A percentile compares a stretch with the other conserved stretches of the same genome.
Evolutionary conservation across 2,888 invertebrate species (phyloP).

Genomic region (Strigamia maritima): DNA sequence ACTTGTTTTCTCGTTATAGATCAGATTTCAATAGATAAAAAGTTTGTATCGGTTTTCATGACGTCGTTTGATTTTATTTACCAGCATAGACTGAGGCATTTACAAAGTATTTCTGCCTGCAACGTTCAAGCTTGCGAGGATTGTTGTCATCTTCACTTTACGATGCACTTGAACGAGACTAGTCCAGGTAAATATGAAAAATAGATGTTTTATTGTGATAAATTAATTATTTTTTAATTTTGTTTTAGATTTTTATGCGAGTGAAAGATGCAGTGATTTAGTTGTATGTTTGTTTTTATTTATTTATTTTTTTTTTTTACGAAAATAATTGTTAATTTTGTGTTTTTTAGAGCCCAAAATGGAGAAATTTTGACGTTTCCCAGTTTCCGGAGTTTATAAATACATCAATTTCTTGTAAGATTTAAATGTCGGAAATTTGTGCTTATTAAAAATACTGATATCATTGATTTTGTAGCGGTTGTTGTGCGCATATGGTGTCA

Average conservation of each 20-base stretch:
- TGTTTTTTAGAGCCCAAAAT: slow-evolving; percentile 38
- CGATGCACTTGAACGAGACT: slow-evolving; percentile 3
- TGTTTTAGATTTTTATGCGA: slow-evolving; percentile 6
- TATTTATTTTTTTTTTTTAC: neutral
- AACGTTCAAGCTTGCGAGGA: neutral
- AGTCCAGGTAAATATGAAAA: slow-evolving; percentile 6
- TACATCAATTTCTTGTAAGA: slow-evolving; percentile 34
- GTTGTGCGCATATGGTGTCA: slow-evolving; percentile 15
- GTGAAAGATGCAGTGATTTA: slow-evolving; percentile 6
- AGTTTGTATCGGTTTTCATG: neutral
- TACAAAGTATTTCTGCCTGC: slow-evolving; percentile 25
- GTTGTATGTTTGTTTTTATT: neutral
- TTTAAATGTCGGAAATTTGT: neutral
- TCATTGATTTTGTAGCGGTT: slow-evolving; percentile 6
- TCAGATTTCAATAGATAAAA: neutral
- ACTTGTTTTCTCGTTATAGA: neutral
- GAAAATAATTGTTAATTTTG: too few species aligned
- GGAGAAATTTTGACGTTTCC: slow-evolving; percentile 38
- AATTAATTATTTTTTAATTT: slow-evolving; percentile 5
- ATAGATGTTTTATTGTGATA: neutral
- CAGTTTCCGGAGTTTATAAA: slow-evolving; percentile 31
- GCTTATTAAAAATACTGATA: neutral
- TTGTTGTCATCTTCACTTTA: neutral
- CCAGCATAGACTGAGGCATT: slow-evolving; percentile 23
- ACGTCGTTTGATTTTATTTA: slow-evolving; percentile 1